Percentiles rank a stretch among this genome's conserved stretches.
Evolutionary conservation across 2,113 vertebrate genomes (phyloP).

Genomic region (Psilopsiagon aymara): DNA sequence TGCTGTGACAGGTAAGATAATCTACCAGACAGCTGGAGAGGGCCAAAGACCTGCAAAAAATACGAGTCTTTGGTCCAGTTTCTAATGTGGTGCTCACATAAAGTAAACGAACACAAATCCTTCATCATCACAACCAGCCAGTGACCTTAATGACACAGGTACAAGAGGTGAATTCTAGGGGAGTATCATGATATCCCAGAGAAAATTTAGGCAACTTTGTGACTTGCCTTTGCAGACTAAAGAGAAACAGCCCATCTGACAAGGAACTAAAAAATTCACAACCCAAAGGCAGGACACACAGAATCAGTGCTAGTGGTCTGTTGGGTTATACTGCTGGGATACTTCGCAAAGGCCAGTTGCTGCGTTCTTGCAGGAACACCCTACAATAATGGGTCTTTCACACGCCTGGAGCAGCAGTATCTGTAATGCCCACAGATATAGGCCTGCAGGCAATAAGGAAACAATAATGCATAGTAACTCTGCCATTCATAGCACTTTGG

Average conservation of each 20-base stretch:
- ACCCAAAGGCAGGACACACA: not conserved
- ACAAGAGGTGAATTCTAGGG: not conserved
- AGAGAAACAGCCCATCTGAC: not conserved
- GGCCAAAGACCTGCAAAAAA: conserved; percentile 56
- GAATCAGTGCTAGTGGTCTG: fast-evolving
- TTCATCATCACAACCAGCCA: not conserved
- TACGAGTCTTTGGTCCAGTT: conserved; percentile 16
- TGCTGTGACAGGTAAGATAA: not conserved
- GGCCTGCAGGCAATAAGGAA: not conserved
- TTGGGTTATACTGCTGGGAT: fast-evolving
- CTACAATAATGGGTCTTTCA: not conserved
- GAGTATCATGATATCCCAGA: not conserved
- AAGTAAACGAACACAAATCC: not conserved
- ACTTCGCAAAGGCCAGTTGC: not conserved
- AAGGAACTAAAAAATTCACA: not conserved
- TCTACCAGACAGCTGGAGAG: not conserved
- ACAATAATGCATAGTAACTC: not conserved
- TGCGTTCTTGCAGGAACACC: not conserved
- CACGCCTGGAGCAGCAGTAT: not conserved
- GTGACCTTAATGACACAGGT: not conserved
- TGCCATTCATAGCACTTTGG: not conserved
- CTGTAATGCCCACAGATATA: not conserved
- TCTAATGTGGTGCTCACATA: not conserved
- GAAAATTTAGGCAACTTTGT: not conserved
- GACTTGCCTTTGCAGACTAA: not conserved